phyloP scores from a whole-genome alignment of 1,140 invertebrate genomes.

The Plodia interpunctella region DNA sequence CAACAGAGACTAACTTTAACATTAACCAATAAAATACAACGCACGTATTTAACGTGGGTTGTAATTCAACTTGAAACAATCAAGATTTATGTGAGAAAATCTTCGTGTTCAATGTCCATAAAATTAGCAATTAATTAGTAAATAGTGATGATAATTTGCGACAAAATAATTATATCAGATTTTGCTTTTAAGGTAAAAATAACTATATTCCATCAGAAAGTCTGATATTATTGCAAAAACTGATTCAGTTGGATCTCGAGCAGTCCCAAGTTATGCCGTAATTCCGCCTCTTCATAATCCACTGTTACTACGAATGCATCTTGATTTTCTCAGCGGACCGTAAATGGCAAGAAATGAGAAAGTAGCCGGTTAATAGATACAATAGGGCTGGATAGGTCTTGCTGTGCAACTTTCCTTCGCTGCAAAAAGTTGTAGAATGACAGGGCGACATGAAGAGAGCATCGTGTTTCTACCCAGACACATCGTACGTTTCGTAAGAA shows the following conservation, averaged over 20 bases:
- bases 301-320: constrained; percentile 46
- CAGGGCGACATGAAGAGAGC: constrained; percentile 36
- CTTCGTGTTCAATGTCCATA: background rate
- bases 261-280: constrained; percentile 35
- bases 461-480: constrained; percentile 31
- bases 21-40: no score
- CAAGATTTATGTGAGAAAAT: background rate
- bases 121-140: no score
- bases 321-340: constrained; percentile 64
- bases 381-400: constrained; percentile 67
- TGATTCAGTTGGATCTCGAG: constrained; percentile 16
- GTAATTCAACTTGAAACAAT: no score
- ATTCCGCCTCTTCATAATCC: constrained; percentile 36
- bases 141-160: no score
- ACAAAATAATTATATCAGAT: no score
- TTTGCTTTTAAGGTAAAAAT: no score
- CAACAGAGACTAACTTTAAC: no score
- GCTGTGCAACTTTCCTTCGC: constrained; percentile 62
- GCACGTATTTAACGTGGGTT: no score
- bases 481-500: constrained; percentile 62
- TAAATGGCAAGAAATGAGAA: constrained; percentile 73
- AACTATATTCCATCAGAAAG: no score
- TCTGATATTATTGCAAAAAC: constrained; percentile 7
- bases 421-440: constrained; percentile 61
- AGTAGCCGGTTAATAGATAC: constrained; percentile 72